Base-by-base conservation (phyloP, 2,888 invertebrate genomes). In the Melipona bicolor region DNA sequence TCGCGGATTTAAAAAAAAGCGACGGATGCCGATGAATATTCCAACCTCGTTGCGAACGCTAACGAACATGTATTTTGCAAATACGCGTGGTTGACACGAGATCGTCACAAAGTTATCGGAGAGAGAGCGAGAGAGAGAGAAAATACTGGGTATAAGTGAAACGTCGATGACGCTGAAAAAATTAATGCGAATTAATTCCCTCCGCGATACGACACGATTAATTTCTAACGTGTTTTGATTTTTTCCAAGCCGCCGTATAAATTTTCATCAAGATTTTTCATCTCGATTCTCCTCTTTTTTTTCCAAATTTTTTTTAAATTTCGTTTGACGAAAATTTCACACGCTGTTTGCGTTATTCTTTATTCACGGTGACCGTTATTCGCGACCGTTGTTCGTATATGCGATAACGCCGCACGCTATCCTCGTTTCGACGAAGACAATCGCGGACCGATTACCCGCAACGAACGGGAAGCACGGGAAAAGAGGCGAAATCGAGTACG, bases 151-250 rank as follows among this genome's bases (percentile, higher is more conserved):
- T 43, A 43, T n/a, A 24, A 43, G 13, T 21, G 62, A 17, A 77
- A 59, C 56, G 43, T 43, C 11, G 43, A 9, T 43, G 17, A 17
- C 27, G 52, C n/a, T 32, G 76, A 43, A 52, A 77, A 69, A 81
- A 68, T 43, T 43, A 43, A 43, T 64, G 54, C 49, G 27, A 79
- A 73, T 79, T 81, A 73, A 73, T 81, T 62, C 62, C 15, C 43
- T 24, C 43, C 69, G 64, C 64, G 79, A 73, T 64, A 69, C 24
- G 19, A 21, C n/a, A 13, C 54, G 21, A 59, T n/a, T 70, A 69
- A 59, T 79, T 69, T 32, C 74, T 69, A 27, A 70, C 69, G 49
- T 56, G 56, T 78, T 72, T 43, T 9, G 43, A 43, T 43, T 43
- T 43, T 9, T 9, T 9, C 6, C 36, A 43, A 43, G 43, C 43